phyloP scores from a whole-genome alignment of 2,113 vertebrate species.

The Jaculus jaculus region DNA sequence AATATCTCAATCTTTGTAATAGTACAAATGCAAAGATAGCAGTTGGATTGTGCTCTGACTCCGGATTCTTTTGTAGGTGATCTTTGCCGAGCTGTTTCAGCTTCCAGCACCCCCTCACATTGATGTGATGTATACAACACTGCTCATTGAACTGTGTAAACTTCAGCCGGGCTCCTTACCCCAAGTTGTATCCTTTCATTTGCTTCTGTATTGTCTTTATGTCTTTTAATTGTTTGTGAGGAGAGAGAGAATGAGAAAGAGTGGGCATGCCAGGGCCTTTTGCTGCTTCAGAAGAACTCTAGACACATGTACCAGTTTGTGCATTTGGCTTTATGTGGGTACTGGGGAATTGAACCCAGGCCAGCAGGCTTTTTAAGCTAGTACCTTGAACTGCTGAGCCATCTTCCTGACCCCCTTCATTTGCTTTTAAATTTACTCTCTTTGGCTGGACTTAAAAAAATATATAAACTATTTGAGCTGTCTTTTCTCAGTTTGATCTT shows the following conservation, averaged over 20 bases:
- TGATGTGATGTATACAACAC: slow-evolving; percentile 96
- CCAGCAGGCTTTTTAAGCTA: no score
- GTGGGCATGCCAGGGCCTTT: no score
- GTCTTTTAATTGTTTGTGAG: no score
- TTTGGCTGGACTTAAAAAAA: slow-evolving; percentile 14
- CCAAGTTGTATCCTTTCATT: slow-evolving; percentile 96
- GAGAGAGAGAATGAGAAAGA: no score
- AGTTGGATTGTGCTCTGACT: background rate
- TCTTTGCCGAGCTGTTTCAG: slow-evolving; percentile 96
- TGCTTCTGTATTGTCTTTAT: background rate
- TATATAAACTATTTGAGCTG: background rate
- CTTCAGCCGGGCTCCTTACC: slow-evolving; percentile 97
- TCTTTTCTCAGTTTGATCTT: background rate
- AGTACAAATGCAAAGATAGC: background rate
- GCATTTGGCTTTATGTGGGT: no score
- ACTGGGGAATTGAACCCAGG: no score
- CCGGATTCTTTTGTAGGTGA: slow-evolving; percentile 86
- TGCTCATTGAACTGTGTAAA: slow-evolving; percentile 99
- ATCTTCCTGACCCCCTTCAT: slow-evolving; percentile 80
- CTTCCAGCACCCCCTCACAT: slow-evolving; percentile 93
- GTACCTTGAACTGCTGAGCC: no score
- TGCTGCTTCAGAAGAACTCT: no score
- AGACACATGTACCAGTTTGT: no score
- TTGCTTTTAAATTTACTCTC: background rate
- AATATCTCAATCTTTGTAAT: background rate